phyloP scores from a whole-genome alignment of 2,888 invertebrate genomes.

The Sinopyrophorus schimmeli region DNA sequence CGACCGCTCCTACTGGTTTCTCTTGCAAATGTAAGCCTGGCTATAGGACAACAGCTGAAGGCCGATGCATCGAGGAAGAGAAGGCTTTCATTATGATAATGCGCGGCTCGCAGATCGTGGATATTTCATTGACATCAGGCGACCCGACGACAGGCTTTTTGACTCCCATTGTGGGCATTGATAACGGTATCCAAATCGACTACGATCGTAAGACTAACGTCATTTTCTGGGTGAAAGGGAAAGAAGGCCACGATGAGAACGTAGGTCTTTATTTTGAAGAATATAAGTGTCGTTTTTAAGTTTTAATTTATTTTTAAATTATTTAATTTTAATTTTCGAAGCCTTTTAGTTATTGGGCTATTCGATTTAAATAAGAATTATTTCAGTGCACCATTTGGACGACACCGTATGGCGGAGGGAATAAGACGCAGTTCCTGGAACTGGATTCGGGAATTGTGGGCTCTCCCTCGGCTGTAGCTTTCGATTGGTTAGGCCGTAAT shows the following conservation, averaged over 20 bases:
- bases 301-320: too few relatives aligned
- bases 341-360: too few relatives aligned
- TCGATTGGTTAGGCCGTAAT: conserved; percentile 97
- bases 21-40: conserved; percentile 93
- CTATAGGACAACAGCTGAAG: conserved; percentile 67
- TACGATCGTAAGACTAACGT: conserved; percentile 85
- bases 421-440: conserved; percentile 80
- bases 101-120: conserved; percentile 86
- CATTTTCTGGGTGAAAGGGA: conserved; percentile 86
- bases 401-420: conserved; percentile 84
- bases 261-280: conserved; percentile 48
- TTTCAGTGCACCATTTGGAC: conserved; percentile 79
- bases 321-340: too few relatives aligned
- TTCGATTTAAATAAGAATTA: too few relatives aligned
- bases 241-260: conserved; percentile 74
- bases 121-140: conserved; percentile 75
- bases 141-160: conserved; percentile 78
- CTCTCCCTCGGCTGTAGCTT: conserved; percentile 87
- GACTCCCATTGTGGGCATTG: conserved; percentile 85
- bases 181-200: conserved; percentile 86
- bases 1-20: conserved; percentile 69
- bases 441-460: conserved; percentile 85
- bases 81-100: conserved; percentile 88
- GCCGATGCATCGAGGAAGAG: conserved; percentile 82
- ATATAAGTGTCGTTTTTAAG: too few relatives aligned